Base-by-base conservation (phyloP, 2,888 invertebrate species). In the Esperia sulphurella region DNA sequence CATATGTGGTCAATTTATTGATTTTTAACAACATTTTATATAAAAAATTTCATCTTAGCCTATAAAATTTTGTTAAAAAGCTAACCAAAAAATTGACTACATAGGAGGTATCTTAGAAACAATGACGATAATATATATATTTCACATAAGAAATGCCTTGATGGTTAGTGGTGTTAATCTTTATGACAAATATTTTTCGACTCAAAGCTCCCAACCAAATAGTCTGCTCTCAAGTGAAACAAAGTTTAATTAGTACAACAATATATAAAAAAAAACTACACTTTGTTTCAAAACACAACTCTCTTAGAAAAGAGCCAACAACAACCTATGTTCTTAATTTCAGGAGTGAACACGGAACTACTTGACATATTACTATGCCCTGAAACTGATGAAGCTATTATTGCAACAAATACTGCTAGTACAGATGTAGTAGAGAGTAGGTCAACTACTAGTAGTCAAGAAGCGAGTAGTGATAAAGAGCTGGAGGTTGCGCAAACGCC, bases 281-380 rank as follows among this genome's bases (percentile, higher is more conserved):
- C n/a, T n/a, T n/a, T n/a, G n/a, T n/a, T n/a, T n/a, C n/a, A n/a
- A n/a, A n/a, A n/a, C n/a, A n/a, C n/a, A n/a, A n/a, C n/a, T n/a
- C n/a, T n/a, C n/a, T n/a, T n/a, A n/a, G n/a, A n/a, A n/a, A n/a
- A n/a, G n/a, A n/a, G n/a, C n/a, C n/a, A n/a, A n/a, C n/a, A n/a
- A n/a, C n/a, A n/a, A n/a, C n/a, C n/a, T n/a, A n/a, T n/a, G 49
- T 51, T 57, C 58, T 68, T 66, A 70, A 46, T 75, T 70, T 46
- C 73, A 97, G 97, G 97, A 51, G 94, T 97, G 9, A 94, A 95
- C 74, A 93, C 94, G 52, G 95, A 95, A 60, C 91, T 96, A 50
- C 85, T 97, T 58, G 95, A 96, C 63, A 92, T 94, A 54, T 92
- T 97, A 7, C 83, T 97, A 37, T 93, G 93, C 70, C 93, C 95